Evolutionary conservation across 2,797 vertebrate species (phyloP).

Genomic region (Poeciliopsis infans): DNA sequence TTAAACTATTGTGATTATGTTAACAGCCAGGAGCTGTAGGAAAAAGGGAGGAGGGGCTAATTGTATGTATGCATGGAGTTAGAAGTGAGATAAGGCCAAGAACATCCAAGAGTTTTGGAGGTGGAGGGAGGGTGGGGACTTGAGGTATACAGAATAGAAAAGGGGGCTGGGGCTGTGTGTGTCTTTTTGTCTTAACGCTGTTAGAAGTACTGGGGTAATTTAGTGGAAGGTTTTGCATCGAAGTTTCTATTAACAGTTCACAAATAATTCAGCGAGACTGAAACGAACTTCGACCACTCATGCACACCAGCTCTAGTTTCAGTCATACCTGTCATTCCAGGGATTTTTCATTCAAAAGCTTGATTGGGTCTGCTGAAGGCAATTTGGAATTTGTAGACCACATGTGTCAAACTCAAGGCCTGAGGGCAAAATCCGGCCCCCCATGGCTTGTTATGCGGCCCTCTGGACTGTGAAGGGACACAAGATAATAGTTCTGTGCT

Average conservation of each 20-base stretch:
- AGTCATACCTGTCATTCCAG: not conserved
- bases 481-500: too few relatives aligned
- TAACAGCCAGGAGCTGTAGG: constrained; percentile 54
- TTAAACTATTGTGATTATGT: constrained; percentile 72
- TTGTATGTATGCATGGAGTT: constrained; percentile 70
- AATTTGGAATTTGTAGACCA: not conserved
- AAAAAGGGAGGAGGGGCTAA: constrained; percentile 54
- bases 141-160: constrained; percentile 7
- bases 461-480: too few relatives aligned
- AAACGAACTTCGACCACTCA: not conserved
- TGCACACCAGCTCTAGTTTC: not conserved
- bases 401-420: too few relatives aligned
- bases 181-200: not conserved
- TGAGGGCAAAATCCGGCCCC: too few relatives aligned
- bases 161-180: not conserved
- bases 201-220: constrained; percentile 18
- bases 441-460: too few relatives aligned
- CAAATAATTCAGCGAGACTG: not conserved
- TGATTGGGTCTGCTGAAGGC: not conserved
- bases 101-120: constrained; percentile 47
- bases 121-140: constrained; percentile 29
- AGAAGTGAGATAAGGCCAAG: constrained; percentile 74
- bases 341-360: not conserved
- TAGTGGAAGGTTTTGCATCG: not conserved
- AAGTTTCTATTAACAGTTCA: not conserved